Conservation (phyloP, 2,888 invertebrate species). For the Gymnoscelis rufifasciata region DNA sequence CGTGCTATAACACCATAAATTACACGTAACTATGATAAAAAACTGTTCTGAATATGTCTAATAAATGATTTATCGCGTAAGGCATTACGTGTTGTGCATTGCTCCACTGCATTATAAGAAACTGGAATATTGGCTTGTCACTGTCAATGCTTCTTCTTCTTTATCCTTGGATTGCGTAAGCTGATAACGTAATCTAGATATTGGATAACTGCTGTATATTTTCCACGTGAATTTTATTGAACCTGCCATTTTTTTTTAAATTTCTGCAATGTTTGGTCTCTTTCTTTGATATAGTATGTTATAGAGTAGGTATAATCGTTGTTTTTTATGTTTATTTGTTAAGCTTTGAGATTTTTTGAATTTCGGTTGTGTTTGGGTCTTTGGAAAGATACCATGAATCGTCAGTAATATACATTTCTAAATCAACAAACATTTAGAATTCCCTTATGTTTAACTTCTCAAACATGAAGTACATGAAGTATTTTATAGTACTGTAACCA, state of each 20-base stretch:
- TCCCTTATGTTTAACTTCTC: too few relatives aligned
- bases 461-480: too few relatives aligned
- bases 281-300: too few relatives aligned
- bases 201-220: too few relatives aligned
- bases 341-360: background rate
- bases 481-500: too few relatives aligned
- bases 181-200: too few relatives aligned
- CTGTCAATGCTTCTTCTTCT: background rate
- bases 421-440: too few relatives aligned
- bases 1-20: background rate
- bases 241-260: too few relatives aligned
- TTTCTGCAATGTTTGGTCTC: background rate
- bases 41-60: slow-evolving; percentile 6
- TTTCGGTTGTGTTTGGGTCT: background rate
- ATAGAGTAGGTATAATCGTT: too few relatives aligned
- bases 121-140: slow-evolving; percentile 1
- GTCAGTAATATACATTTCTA: too few relatives aligned
- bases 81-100: slow-evolving; percentile 2
- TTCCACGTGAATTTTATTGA: too few relatives aligned
- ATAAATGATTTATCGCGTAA: slow-evolving; percentile 9
- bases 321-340: background rate
- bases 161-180: background rate
- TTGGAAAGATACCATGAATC: background rate
- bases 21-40: slow-evolving; percentile 3
- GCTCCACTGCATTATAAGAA: slow-evolving; percentile 7